These are phyloP conservation scores for Trichechus manatus DNA, from an alignment of 2,113 vertebrate genomes.

Conservation along the genomic window DNA sequence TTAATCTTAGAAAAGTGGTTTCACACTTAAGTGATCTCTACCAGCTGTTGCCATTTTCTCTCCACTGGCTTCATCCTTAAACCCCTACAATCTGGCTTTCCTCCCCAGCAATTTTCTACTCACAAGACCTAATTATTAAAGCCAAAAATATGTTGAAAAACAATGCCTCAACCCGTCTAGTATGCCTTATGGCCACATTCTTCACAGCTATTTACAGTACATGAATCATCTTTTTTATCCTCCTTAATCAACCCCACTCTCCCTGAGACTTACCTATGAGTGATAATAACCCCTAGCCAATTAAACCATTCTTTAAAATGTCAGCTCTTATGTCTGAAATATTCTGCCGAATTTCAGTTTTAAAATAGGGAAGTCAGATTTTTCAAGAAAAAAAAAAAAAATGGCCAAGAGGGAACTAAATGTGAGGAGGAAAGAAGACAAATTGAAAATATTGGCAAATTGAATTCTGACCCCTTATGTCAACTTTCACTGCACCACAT, in stretches of 20 bases:
- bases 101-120: slow-evolving; percentile 76
- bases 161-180: slow-evolving; percentile 58
- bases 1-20: background rate
- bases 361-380: background rate
- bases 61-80: slow-evolving; percentile 52
- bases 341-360: slow-evolving; percentile 26
- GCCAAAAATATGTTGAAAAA: slow-evolving; percentile 80
- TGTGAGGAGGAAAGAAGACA: background rate
- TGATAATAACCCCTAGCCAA: background rate
- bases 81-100: slow-evolving; percentile 68
- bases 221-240: slow-evolving; percentile 67
- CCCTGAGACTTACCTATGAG: background rate
- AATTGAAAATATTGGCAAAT: background rate
- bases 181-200: slow-evolving; percentile 70
- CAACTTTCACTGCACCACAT: background rate
- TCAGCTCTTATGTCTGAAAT: background rate
- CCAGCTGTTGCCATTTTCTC: slow-evolving; percentile 61
- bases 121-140: slow-evolving; percentile 80
- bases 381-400: background rate
- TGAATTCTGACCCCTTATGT: background rate
- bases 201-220: slow-evolving; percentile 73
- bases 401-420: background rate
- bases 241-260: background rate
- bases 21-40: slow-evolving; percentile 39
- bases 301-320: slow-evolving; percentile 25